phyloP scores from a whole-genome alignment of 2,113 vertebrate genomes.

The Isichthys henryi region DNA sequence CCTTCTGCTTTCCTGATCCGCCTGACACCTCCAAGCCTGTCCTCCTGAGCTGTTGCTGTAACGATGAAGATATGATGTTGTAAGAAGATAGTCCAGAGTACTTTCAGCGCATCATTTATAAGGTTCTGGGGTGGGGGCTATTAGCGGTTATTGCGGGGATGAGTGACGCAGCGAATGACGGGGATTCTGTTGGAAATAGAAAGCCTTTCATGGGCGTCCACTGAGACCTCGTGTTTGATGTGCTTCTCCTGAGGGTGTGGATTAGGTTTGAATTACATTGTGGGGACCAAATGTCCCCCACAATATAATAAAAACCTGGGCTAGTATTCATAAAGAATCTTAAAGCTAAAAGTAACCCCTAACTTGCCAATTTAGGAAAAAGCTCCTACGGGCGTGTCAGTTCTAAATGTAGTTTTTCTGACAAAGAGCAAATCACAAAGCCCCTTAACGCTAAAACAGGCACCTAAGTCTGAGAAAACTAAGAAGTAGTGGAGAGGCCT shows the following conservation, averaged over 20 bases:
- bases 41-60: slow-evolving; percentile 42
- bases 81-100: slow-evolving; percentile 38
- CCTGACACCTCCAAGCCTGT: background rate
- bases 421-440: too few species aligned
- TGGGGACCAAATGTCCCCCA: too few species aligned
- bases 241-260: background rate
- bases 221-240: slow-evolving; percentile 45
- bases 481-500: too few species aligned
- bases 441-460: too few species aligned
- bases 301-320: too few species aligned
- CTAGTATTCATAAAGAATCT: too few species aligned
- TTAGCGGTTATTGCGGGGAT: slow-evolving; percentile 51
- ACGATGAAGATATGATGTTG: slow-evolving; percentile 51
- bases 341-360: too few species aligned
- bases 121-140: slow-evolving; percentile 35
- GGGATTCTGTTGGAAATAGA: slow-evolving; percentile 34
- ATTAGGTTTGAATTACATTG: too few species aligned
- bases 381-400: too few species aligned
- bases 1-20: background rate
- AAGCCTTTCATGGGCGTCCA: slow-evolving; percentile 48
- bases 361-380: too few species aligned
- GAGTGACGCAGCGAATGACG: slow-evolving; percentile 54
- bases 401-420: too few species aligned
- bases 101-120: slow-evolving; percentile 55
- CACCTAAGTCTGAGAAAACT: too few species aligned